These are phyloP conservation scores for Drosophila nebulosa DNA, from an alignment of 1,140 invertebrate genomes.

Conservation along the genomic window DNA sequence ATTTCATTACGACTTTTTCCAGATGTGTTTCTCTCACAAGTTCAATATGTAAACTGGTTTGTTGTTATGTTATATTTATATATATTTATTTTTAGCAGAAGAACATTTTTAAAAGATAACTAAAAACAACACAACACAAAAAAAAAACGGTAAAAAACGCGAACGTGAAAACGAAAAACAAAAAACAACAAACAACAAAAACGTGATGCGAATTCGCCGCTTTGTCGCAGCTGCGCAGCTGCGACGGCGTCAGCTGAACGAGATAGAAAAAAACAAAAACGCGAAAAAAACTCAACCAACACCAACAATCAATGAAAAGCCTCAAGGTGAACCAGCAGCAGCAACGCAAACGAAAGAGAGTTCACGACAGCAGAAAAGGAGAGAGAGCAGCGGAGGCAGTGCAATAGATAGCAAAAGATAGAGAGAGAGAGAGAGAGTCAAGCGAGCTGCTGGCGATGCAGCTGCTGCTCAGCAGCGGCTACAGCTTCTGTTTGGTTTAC, in stretches of 20 bases:
- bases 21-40: background rate
- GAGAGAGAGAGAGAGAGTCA: slow-evolving; percentile 9
- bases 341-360: background rate
- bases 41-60: background rate
- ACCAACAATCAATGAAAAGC: slow-evolving; percentile 5
- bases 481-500: background rate
- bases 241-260: slow-evolving; percentile 37
- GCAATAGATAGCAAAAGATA: background rate
- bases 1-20: background rate
- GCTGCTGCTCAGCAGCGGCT: background rate
- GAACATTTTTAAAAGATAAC: slow-evolving; percentile 22
- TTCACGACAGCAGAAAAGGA: background rate
- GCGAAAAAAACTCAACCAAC: background rate
- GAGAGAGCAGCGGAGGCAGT: background rate
- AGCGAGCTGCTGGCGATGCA: slow-evolving; percentile 23
- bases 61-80: background rate
- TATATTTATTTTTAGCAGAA: slow-evolving; percentile 9
- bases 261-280: background rate
- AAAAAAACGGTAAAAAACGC: slow-evolving; percentile 28
- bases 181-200: slow-evolving; percentile 9
- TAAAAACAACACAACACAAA: background rate
- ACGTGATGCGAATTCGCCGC: slow-evolving; percentile 40
- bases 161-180: background rate
- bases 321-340: slow-evolving; percentile 36
- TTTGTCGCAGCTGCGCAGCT: slow-evolving; percentile 65